A percentile compares a stretch with the other conserved stretches of the same genome.
These are phyloP conservation scores for Lytechinus pictus DNA, from an alignment of 35 echinoderm and acorn worm species.

Conservation along the genomic window DNA sequence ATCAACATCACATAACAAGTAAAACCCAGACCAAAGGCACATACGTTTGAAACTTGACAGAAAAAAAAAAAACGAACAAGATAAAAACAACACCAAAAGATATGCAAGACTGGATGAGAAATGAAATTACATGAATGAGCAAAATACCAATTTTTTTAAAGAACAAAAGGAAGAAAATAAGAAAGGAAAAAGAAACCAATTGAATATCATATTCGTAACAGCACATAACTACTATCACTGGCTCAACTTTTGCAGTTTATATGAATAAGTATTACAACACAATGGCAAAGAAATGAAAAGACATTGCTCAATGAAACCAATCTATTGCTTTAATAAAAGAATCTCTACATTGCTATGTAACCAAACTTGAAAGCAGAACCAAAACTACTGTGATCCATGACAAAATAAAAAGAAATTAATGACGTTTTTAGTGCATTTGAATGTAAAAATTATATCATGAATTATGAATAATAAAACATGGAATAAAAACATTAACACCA, in stretches of 20 bases:
- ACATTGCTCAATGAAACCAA: not conserved
- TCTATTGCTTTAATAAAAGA: not conserved
- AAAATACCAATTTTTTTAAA: not conserved
- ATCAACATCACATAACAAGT: not conserved
- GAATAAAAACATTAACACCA: not conserved
- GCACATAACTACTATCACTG: too few relatives aligned
- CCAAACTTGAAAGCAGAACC: not conserved
- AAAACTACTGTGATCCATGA: not conserved
- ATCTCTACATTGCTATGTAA: not conserved
- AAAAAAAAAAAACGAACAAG: not conserved
- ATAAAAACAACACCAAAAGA: not conserved
- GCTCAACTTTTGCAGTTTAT: not conserved
- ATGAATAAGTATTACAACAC: not conserved
- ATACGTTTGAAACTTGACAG: not conserved
- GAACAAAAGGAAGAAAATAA: not conserved
- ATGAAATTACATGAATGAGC: not conserved
- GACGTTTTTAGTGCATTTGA: not conserved
- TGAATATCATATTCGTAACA: too few relatives aligned
- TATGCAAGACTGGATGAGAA: not conserved
- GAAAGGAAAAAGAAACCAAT: not conserved
- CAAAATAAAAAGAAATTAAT: not conserved
- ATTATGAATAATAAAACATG: not conserved
- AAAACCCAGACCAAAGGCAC: not conserved
- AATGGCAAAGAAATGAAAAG: not conserved
- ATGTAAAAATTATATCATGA: not conserved